Base-by-base conservation (phyloP, 1,140 invertebrate species). In the Aphidius gifuensis region DNA sequence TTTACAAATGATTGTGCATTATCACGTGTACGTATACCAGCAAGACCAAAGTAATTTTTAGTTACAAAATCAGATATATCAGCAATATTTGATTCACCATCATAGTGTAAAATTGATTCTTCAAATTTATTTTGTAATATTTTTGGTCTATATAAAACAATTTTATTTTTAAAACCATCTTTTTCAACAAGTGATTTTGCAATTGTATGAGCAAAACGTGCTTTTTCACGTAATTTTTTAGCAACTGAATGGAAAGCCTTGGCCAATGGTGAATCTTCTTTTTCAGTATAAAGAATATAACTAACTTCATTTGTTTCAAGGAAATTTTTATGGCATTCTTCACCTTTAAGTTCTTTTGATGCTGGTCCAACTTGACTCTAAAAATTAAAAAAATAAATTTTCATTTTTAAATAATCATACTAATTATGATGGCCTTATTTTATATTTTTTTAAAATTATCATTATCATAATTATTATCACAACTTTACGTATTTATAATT, bases 51-150 rank as follows among this genome's bases (percentile, higher is more conserved):
- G 76, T 85, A 91, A 73, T 96, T 92, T 46, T 89, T 86, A 65
- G 86, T 87, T 66, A 99, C 84, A 80, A 94, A 98, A 42, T 87
- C 83, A 67, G 88, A 88, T 46, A 99, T 83, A 46, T 90, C 88
- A 68, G 80, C 82, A 48, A 86, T 83, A 42, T 86, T 84, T 40
- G 85, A 84, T 53, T 85, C 86, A 50, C 90, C 93, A 58, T 88
- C 84, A 80, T 92, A 97, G 23, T 84, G 85, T 51, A 94, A 81
- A 55, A 80, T 84, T 58, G 85, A 83, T 11, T 88, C 83, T 81
- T 99, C 97, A 80, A 99, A 98, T 83, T 98, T 98, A 80, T 91
- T 97, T 48, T 90, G 85, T 56, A 98, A 82, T 68, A 90, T 86
- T 73, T 92, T 91, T 6, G 96, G 94, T 68, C 94, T 89, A 83